phyloP scores from a whole-genome alignment of 2,888 invertebrate species.

The Chorisops tibialis region DNA sequence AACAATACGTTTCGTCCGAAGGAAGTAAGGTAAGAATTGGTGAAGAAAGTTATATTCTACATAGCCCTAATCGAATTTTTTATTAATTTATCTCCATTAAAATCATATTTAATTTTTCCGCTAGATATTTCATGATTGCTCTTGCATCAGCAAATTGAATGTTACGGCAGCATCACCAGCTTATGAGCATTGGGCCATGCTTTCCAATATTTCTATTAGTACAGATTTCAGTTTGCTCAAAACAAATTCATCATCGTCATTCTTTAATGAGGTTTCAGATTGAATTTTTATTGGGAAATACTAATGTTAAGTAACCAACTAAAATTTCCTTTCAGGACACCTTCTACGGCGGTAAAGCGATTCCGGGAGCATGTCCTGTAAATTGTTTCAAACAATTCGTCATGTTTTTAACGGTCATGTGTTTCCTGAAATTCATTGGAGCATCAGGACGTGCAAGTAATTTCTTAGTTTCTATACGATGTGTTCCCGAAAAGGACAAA shows the following conservation, averaged over 20 bases:
- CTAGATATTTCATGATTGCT: slow-evolving; percentile 13
- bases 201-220: not conserved
- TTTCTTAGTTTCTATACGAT: slow-evolving; percentile 61
- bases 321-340: not conserved
- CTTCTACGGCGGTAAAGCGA: slow-evolving; percentile 50
- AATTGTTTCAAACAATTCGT: slow-evolving; percentile 59
- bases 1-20: slow-evolving; percentile 47
- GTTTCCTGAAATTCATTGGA: slow-evolving; percentile 58
- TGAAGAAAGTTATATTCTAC: no score
- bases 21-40: slow-evolving; percentile 54
- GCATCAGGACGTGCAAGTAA: slow-evolving; percentile 63
- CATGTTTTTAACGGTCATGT: slow-evolving; percentile 57
- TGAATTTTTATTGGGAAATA: no score
- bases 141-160: slow-evolving; percentile 8
- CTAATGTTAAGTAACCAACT: no score
- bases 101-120: no score
- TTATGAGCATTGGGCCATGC: not conserved
- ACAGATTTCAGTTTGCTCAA: not conserved
- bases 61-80: no score
- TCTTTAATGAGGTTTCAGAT: not conserved
- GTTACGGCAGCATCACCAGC: slow-evolving; percentile 2
- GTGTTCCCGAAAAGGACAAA: slow-evolving; percentile 70
- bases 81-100: no score
- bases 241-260: not conserved
- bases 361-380: slow-evolving; percentile 57